Evolutionary conservation across 2,888 invertebrate species (phyloP).

Genomic region (Aquatica leii): DNA sequence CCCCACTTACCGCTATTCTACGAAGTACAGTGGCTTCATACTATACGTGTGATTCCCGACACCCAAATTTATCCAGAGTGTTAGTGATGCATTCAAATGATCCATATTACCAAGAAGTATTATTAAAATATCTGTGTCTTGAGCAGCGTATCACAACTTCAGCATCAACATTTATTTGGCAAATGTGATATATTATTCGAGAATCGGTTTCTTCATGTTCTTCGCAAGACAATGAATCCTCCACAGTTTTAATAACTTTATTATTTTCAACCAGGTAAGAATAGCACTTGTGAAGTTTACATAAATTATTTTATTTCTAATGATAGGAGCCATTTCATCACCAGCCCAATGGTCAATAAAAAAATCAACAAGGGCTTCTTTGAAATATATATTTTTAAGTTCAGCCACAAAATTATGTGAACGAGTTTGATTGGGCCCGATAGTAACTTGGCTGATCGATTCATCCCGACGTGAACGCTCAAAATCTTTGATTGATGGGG

Average conservation of each 20-base stretch:
- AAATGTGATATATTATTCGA: neutral
- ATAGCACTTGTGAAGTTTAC: constrained; percentile 2
- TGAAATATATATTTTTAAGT: constrained; percentile 44
- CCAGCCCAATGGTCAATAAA: constrained; percentile 20
- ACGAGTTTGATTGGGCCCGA: constrained; percentile 46
- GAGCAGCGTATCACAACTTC: constrained; percentile 8
- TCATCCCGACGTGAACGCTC: constrained; percentile 10
- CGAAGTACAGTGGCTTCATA: too few species aligned
- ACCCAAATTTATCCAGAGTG: constrained; percentile 30
- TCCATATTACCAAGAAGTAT: constrained; percentile 6
- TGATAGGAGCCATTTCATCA: constrained; percentile 43
- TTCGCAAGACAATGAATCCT: neutral
- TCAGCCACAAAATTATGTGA: constrained; percentile 44
- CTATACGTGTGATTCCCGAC: neutral
- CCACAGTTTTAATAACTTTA: neutral
- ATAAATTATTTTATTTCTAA: constrained; percentile 1
- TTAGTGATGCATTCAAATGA: neutral
- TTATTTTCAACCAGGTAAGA: neutral
- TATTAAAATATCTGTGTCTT: neutral
- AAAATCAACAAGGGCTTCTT: constrained; percentile 42
- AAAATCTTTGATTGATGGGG: neutral
- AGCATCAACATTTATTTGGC: neutral
- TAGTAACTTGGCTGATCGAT: constrained; percentile 32
- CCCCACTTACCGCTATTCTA: too few species aligned
- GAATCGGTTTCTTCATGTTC: constrained; percentile 7